A percentile compares a stretch with the other conserved stretches of the same genome.
Evolutionary conservation across 92 coral and sea anemone genomes (phyloP).

Genomic region (Plumapathes pennacea): DNA sequence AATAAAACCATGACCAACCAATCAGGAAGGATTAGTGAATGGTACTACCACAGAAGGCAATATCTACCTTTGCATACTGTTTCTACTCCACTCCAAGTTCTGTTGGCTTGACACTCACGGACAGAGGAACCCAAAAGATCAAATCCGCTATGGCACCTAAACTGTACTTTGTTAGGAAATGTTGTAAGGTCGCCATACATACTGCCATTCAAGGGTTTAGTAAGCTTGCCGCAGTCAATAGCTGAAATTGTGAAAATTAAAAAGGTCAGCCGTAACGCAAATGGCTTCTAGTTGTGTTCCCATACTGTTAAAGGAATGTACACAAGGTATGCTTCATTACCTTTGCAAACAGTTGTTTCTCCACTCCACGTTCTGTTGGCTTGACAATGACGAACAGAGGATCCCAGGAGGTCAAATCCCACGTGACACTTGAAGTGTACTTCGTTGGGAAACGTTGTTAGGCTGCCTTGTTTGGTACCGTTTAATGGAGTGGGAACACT

Average conservation of each 20-base stretch:
- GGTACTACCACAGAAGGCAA: no score
- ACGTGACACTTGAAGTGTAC: constrained; percentile 26
- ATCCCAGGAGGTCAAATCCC: constrained; percentile 39
- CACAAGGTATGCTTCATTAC: background rate
- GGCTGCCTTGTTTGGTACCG: constrained; percentile 15
- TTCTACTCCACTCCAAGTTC: constrained; percentile 41
- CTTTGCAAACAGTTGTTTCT: constrained; percentile 18
- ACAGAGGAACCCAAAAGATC: constrained; percentile 3
- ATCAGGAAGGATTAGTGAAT: no score
- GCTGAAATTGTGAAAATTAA: background rate
- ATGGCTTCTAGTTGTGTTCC: background rate
- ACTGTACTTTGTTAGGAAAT: constrained; percentile 1
- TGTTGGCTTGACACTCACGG: constrained; percentile 11
- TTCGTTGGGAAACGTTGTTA: constrained; percentile 28
- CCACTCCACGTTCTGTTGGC: constrained; percentile 51
- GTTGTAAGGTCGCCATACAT: constrained; percentile 3
- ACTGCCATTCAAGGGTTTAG: constrained; percentile 14
- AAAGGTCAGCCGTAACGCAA: background rate
- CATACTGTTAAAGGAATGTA: background rate
- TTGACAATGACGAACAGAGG: constrained; percentile 24
- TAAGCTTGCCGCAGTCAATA: constrained; percentile 42
- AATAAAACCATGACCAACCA: no score
- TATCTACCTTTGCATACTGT: constrained; percentile 32
- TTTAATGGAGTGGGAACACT: constrained; percentile 34
- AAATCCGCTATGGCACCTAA: constrained; percentile 21